Conservation (phyloP, 2,888 invertebrate species). For the Protonemura montana region DNA sequence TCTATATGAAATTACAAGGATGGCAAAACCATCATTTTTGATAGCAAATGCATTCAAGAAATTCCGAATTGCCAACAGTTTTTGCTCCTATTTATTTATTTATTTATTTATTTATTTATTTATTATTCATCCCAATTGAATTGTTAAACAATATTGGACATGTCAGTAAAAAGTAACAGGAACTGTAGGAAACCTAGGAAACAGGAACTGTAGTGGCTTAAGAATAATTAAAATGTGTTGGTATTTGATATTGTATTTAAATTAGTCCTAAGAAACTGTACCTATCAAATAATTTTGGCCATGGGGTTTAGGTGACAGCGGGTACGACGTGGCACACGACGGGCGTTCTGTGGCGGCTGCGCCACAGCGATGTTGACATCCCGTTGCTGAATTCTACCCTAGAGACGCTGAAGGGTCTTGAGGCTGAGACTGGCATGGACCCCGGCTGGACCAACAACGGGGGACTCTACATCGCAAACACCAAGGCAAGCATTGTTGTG, state of each 20-base stretch:
- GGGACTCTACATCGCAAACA: conserved; percentile 84
- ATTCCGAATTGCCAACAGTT: no score
- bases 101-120: background rate
- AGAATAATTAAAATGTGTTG: no score
- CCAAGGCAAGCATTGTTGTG: conserved; percentile 63
- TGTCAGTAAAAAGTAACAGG: no score
- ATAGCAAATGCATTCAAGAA: no score
- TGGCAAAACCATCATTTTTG: no score
- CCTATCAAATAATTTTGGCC: background rate
- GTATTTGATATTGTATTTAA: no score
- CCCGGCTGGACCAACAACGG: conserved; percentile 92
- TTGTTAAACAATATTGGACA: no score
- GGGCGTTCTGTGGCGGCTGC: conserved; percentile 82
- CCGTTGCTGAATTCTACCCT: conserved; percentile 68
- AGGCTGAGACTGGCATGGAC: conserved; percentile 80
- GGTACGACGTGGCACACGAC: conserved; percentile 89
- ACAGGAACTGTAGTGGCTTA: no score
- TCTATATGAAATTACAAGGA: no score
- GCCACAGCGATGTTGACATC: conserved; percentile 86
- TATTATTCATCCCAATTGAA: no score
- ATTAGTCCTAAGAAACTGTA: no score
- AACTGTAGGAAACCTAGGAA: no score
- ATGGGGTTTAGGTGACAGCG: conserved; percentile 69
- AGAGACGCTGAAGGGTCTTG: conserved; percentile 66
- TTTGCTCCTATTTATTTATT: background rate